These are phyloP conservation scores for Rotaria socialis DNA, from an alignment of 2,888 invertebrate genomes.

Conservation along the genomic window DNA sequence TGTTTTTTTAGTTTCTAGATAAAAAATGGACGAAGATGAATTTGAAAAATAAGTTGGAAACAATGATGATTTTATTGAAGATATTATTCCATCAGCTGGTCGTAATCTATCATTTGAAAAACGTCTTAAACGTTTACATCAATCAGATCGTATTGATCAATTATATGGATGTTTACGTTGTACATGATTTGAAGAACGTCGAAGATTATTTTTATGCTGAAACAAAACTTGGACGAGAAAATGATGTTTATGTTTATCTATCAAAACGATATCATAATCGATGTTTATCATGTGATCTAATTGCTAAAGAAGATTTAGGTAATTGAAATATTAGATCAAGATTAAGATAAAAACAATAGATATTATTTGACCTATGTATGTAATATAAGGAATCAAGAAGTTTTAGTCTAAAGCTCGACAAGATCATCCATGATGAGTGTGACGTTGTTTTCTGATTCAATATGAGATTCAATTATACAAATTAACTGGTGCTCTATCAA, in stretches of 20 bases:
- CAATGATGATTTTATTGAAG: background rate
- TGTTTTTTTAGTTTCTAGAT: background rate
- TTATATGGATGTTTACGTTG: too few species aligned
- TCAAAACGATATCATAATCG: conserved; percentile 67
- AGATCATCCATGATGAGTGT: too few species aligned
- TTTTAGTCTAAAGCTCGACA: too few species aligned
- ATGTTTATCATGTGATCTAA: conserved; percentile 72
- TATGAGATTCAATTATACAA: too few species aligned
- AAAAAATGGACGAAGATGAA: conserved; percentile 6
- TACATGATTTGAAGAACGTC: too few species aligned
- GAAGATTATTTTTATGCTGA: conserved; percentile 77
- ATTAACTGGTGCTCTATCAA: too few species aligned
- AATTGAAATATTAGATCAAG: too few species aligned
- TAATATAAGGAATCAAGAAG: too few species aligned
- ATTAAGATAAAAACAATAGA: too few species aligned
- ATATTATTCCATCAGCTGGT: background rate
- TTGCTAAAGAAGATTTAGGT: conserved; percentile 89
- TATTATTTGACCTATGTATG: too few species aligned
- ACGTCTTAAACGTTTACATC: conserved; percentile 39
- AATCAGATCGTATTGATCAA: conserved; percentile 36
- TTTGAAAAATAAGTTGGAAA: background rate
- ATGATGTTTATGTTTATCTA: conserved; percentile 63
- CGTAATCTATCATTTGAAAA: conserved; percentile 22
- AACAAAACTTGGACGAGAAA: conserved; percentile 72
- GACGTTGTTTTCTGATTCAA: too few species aligned